phyloP scores from a whole-genome alignment of 2,888 invertebrate species.

The Cantharis nigra region DNA sequence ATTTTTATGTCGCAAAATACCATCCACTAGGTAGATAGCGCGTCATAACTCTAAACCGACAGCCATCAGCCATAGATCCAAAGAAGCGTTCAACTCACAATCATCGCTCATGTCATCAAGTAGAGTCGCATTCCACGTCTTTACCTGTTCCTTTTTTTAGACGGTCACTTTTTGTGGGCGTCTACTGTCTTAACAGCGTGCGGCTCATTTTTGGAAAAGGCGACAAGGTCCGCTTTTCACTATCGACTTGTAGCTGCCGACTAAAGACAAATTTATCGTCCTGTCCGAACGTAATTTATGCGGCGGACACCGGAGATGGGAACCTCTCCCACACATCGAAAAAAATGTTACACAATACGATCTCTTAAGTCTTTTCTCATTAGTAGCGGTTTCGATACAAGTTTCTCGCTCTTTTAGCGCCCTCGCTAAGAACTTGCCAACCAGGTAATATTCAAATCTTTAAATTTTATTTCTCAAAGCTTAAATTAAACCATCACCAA shows the following conservation, averaged over 20 bases:
- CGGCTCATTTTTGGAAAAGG: constrained; percentile 43
- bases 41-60: constrained; percentile 44
- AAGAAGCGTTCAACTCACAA: constrained; percentile 27
- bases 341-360: constrained; percentile 35
- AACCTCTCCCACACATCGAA: constrained; percentile 45
- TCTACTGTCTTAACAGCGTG: constrained; percentile 37
- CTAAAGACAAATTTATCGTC: constrained; percentile 51
- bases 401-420: constrained; percentile 3
- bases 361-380: constrained; percentile 31
- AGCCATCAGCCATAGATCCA: constrained; percentile 25
- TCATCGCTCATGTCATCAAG: constrained; percentile 34
- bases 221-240: constrained; percentile 42
- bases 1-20: constrained; percentile 45
- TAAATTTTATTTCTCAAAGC: background rate
- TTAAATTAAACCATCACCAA: background rate
- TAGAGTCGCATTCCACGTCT: constrained; percentile 32
- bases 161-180: constrained; percentile 37
- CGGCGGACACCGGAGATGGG: constrained; percentile 42
- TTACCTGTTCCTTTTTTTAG: constrained; percentile 30
- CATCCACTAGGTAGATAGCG: constrained; percentile 45
- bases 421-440: background rate
- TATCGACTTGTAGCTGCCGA: constrained; percentile 44
- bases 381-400: constrained; percentile 21
- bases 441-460: background rate
- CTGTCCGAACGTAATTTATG: constrained; percentile 48